Percentiles rank a stretch among this genome's conserved stretches.
phyloP scores from a whole-genome alignment of 2,113 vertebrate species.

The Ursus arctos region DNA sequence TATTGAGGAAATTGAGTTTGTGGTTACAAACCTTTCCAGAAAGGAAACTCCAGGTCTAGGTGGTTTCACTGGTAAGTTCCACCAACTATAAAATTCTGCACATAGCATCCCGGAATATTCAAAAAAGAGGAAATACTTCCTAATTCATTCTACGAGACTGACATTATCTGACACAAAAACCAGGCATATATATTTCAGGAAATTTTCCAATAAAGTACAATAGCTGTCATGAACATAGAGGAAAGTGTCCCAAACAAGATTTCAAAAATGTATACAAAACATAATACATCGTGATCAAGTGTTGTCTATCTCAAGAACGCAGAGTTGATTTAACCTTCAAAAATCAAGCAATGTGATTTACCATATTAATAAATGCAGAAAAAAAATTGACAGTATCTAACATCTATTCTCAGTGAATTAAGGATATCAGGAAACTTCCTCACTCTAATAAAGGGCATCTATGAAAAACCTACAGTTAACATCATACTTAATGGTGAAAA shows the following conservation, averaged over 20 bases:
- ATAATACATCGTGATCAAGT: neutral
- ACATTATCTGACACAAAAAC: neutral
- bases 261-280: neutral
- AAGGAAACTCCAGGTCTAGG: neutral
- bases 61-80: neutral
- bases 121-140: neutral
- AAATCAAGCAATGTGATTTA: neutral
- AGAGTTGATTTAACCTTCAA: neutral
- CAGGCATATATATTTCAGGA: neutral
- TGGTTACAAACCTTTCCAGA: neutral
- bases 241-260: neutral
- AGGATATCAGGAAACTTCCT: neutral
- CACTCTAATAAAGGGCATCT: neutral
- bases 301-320: neutral
- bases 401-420: neutral
- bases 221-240: neutral
- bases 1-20: neutral
- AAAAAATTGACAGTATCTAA: neutral
- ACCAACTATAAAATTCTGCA: neutral
- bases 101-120: neutral
- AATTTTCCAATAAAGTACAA: neutral
- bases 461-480: neutral
- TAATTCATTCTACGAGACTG: neutral
- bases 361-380: neutral
- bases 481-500: neutral